Conservation (phyloP, 2,797 vertebrate species). For the Xenentodon cancila region DNA sequence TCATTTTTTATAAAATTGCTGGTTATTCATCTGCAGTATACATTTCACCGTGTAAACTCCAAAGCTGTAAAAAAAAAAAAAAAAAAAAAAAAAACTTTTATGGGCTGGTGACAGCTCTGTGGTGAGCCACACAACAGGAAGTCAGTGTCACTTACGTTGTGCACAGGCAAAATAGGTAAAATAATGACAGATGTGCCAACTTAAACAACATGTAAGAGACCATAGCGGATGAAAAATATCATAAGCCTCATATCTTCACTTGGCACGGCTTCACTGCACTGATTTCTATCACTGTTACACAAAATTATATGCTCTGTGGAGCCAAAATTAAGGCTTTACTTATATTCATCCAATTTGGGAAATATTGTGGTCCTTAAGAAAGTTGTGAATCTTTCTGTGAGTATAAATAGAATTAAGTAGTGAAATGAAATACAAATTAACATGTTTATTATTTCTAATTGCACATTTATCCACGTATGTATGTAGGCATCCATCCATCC, state of each 20-base stretch:
- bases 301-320: constrained; percentile 40
- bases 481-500: too few relatives aligned
- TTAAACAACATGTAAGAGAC: constrained; percentile 47
- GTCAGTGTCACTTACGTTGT: constrained; percentile 19
- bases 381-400: constrained; percentile 14
- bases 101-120: constrained; percentile 19
- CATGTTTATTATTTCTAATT: constrained; percentile 23
- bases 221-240: constrained; percentile 30
- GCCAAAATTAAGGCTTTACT: constrained; percentile 30
- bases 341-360: constrained; percentile 31
- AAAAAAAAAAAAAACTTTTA: constrained; percentile 23
- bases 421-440: constrained; percentile 31
- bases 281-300: constrained; percentile 27
- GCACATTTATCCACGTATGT: not conserved
- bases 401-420: constrained; percentile 25
- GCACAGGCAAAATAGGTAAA: constrained; percentile 41
- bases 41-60: constrained; percentile 16
- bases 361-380: constrained; percentile 8
- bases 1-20: constrained; percentile 26
- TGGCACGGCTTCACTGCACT: constrained; percentile 12
- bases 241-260: constrained; percentile 23
- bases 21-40: constrained; percentile 24
- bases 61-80: constrained; percentile 23
- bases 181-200: constrained; percentile 54
- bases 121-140: constrained; percentile 27